Evolutionary conservation across 1,140 invertebrate genomes (phyloP).

Genomic region (Plutomurus gul): DNA sequence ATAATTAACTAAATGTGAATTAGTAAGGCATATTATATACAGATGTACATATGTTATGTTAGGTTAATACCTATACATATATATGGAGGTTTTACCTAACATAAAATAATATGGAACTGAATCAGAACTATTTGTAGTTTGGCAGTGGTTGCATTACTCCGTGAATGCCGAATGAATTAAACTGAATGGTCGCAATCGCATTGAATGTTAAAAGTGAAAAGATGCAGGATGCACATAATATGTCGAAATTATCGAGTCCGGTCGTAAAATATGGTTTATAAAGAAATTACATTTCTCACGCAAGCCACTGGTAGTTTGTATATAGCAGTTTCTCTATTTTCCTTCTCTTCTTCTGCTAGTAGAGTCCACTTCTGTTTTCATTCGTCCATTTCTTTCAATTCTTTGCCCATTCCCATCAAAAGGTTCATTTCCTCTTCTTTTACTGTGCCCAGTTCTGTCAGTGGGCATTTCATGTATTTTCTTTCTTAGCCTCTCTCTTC

Average conservation of each 20-base stretch:
- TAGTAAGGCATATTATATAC: no score
- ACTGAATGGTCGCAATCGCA: background rate
- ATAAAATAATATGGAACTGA: no score
- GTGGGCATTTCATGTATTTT: constrained; percentile 22
- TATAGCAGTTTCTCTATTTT: no score
- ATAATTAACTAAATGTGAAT: no score
- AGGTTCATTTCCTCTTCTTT: constrained; percentile 29
- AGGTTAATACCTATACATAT: no score
- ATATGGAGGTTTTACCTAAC: no score
- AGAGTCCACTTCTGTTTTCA: background rate
- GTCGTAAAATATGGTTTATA: constrained; percentile 20
- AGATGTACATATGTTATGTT: no score
- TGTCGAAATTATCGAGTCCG: background rate
- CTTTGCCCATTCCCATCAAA: constrained; percentile 23
- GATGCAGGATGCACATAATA: constrained; percentile 10
- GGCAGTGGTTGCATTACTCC: no score
- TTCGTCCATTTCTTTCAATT: constrained; percentile 22
- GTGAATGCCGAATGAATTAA: no score
- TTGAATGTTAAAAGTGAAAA: background rate
- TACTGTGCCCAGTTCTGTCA: constrained; percentile 22
- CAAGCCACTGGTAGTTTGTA: background rate
- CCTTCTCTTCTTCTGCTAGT: no score
- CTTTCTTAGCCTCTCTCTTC: constrained; percentile 6
- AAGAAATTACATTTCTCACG: constrained; percentile 19
- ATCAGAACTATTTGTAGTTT: no score